These are phyloP conservation scores for Sitobion miscanthi DNA, from an alignment of 1,140 invertebrate genomes.

Conservation along the genomic window DNA sequence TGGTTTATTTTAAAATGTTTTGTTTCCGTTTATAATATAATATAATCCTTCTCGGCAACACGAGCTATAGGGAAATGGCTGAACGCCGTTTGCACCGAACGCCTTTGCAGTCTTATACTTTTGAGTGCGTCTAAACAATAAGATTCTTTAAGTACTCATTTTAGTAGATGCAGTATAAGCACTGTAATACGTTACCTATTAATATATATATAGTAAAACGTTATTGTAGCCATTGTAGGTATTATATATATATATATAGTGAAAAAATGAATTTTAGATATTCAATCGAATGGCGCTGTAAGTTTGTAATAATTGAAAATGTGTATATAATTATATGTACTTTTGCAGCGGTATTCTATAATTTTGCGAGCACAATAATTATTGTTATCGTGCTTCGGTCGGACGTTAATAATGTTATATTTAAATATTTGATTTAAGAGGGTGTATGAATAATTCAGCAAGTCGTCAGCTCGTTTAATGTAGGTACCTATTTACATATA, in stretches of 20 bases:
- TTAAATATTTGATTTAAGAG: constrained; percentile 29
- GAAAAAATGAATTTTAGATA: no score
- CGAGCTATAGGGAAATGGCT: no score
- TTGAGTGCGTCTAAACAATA: neutral
- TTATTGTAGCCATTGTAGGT: no score
- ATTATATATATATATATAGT: no score
- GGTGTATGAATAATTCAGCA: constrained; percentile 24
- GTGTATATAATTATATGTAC: neutral
- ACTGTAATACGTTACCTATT: no score
- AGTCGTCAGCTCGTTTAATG: neutral
- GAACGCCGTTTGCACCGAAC: no score
- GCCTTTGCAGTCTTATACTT: neutral
- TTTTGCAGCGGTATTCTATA: neutral
- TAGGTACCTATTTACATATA: neutral
- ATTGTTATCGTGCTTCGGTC: neutral
- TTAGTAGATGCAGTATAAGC: neutral
- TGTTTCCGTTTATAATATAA: neutral
- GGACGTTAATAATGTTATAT: neutral
- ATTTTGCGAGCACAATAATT: neutral
- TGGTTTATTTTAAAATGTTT: neutral
- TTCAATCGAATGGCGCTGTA: neutral
- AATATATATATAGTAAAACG: no score
- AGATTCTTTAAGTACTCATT: neutral
- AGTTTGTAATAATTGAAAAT: neutral
- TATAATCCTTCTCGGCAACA: neutral